Evolutionary conservation across 2,113 vertebrate genomes (phyloP), one percentile per base, ranked within the genome.

Genomic region (Psittacula cyanocephala): DNA sequence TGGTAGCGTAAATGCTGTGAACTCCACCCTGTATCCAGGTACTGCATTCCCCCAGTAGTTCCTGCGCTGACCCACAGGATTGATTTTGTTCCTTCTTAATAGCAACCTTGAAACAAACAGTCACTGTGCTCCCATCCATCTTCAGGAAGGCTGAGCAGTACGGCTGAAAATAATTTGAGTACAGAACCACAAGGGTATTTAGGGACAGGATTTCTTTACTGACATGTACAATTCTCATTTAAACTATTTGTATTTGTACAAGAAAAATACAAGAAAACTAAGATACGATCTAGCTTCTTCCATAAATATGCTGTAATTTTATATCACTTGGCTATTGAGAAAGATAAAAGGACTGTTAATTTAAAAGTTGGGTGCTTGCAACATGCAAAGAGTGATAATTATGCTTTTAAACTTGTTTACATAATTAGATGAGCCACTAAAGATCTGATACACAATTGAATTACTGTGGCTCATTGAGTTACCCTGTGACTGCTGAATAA

Each of bases 81-180:
- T 92, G 91, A 87, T 89, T 87, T 64, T 79, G 15, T 67, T 83
- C 41, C 65, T 70, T 83, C 60, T 71, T 94, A 91, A 95, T 35
- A 87, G 88, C 78, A 92, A 68, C 68, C 83, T 90, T 81, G 91
- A 91, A 90, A 88, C 93, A 88, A 86, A 74, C 81, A 84, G 23
- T 46, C 67, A 33, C 63, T n/a, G 33, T 53, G 49, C 76, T 67
- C 35, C 33, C 57, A 92, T 80, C 88, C 53, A 29, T 74, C 80
- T 74, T 80, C 4, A 2, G 64, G 39, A 94, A 70, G 43, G 37
- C 46, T 81, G 71, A 68, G 84, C 75, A 49, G 70, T 47, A n/a
- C 53, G 75, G 59, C 60, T 39, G 65, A 53, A 59, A 69, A n/a
- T 70, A 25, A 86, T 60, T 65, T 60, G 55, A 20, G 77, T 55